Conservation (phyloP, 1,140 invertebrate genomes). For the Drosophila kepulauana region DNA sequence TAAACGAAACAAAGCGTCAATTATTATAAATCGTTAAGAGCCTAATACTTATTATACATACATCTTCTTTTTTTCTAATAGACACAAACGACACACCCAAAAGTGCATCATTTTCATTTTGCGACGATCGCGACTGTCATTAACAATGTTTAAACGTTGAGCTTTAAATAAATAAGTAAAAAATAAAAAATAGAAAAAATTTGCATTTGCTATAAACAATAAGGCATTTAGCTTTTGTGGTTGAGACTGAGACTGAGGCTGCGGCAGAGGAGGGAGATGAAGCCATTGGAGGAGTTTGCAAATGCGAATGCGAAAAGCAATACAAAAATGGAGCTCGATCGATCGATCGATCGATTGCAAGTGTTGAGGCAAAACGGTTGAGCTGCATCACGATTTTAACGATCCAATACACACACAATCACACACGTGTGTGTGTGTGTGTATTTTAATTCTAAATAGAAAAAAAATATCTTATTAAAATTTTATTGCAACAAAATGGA, state of each 20-base stretch:
- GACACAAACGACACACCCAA: slow-evolving; percentile 71
- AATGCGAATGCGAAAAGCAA: slow-evolving; percentile 36
- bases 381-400: slow-evolving; percentile 53
- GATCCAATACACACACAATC: slow-evolving; percentile 16
- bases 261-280: slow-evolving; percentile 16
- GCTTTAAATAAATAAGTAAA: slow-evolving; percentile 41
- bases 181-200: slow-evolving; percentile 30
- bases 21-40: slow-evolving; percentile 58
- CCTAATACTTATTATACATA: slow-evolving; percentile 35
- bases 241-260: too few species aligned
- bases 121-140: slow-evolving; percentile 68
- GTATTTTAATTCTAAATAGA: slow-evolving; percentile 53
- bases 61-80: slow-evolving; percentile 45
- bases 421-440: background rate
- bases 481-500: slow-evolving; percentile 82
- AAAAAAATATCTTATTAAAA: slow-evolving; percentile 77
- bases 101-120: slow-evolving; percentile 69
- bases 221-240: slow-evolving; percentile 54
- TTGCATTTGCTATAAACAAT: slow-evolving; percentile 70
- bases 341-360: slow-evolving; percentile 51
- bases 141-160: slow-evolving; percentile 74
- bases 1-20: slow-evolving; percentile 4
- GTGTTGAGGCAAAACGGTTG: slow-evolving; percentile 37
- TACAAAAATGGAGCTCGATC: slow-evolving; percentile 78
- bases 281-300: slow-evolving; percentile 49